Percentiles rank a stretch among this genome's conserved stretches.
Conservation (phyloP, 2,797 vertebrate genomes). For the Microchirus variegatus region DNA sequence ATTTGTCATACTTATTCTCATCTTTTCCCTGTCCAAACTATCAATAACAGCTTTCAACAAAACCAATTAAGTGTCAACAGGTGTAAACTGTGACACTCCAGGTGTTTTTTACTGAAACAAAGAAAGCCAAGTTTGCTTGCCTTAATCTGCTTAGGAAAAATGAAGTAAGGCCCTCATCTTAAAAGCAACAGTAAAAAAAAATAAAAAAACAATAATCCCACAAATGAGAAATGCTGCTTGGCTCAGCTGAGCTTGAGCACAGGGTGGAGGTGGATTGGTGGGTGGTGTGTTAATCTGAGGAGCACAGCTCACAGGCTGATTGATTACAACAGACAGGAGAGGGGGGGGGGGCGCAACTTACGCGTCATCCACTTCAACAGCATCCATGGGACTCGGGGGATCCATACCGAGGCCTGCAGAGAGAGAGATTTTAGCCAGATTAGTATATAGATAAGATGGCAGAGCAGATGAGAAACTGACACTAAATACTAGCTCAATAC, state of each 20-base stretch:
- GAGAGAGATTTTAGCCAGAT: conserved; percentile 12
- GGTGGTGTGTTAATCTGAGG: not conserved
- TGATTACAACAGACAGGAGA: conserved; percentile 50
- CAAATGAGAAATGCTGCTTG: not conserved
- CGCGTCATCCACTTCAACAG: conserved; percentile 78
- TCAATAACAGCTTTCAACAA: no score
- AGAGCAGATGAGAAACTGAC: not conserved
- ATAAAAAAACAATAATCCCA: conserved; percentile 44
- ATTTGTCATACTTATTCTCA: not conserved
- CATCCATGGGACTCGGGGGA: conserved; percentile 83
- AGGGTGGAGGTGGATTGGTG: conserved; percentile 4
- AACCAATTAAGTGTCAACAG: not conserved
- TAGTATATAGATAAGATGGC: not conserved
- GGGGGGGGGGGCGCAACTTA: conserved; percentile 75
- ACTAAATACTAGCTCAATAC: not conserved
- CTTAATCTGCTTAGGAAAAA: conserved; percentile 43
- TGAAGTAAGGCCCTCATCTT: conserved; percentile 1
- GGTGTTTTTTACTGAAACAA: not conserved
- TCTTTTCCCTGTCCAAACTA: no score
- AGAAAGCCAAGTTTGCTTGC: conserved; percentile 40
- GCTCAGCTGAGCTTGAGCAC: conserved; percentile 30
- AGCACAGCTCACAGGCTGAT: conserved; percentile 18
- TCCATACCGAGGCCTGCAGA: conserved; percentile 85
- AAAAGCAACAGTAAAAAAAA: conserved; percentile 44
- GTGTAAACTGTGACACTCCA: not conserved